A percentile compares a stretch with the other conserved stretches of the same genome.
Conservation (phyloP, 2,888 invertebrate species). For the Latrodectus hesperus region DNA sequence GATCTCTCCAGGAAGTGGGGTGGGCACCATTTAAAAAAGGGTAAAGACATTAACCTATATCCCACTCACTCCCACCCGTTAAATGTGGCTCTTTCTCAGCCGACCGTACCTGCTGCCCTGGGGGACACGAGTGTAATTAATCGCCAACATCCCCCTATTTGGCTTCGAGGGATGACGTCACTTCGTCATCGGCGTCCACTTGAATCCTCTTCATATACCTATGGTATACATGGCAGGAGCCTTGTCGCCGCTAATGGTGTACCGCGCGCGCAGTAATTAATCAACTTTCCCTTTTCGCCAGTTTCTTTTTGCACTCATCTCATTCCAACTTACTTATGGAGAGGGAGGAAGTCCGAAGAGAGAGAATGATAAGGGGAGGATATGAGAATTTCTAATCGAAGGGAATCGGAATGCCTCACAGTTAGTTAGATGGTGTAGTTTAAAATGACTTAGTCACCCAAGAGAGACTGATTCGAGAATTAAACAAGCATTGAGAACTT, state of each 20-base stretch:
- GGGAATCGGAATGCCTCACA: too few relatives aligned
- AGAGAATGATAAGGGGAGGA: not conserved
- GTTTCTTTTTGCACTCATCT: not conserved
- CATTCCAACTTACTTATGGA: not conserved
- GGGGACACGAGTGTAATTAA: constrained; percentile 55
- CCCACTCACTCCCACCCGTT: constrained; percentile 18
- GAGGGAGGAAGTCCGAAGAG: not conserved
- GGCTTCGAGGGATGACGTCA: constrained; percentile 29
- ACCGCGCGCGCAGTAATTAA: constrained; percentile 37
- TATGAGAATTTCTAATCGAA: too few relatives aligned
- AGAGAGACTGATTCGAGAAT: too few relatives aligned
- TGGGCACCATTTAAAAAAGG: constrained; percentile 27
- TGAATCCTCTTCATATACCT: constrained; percentile 7
- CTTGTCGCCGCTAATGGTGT: constrained; percentile 36
- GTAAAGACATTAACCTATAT: constrained; percentile 50
- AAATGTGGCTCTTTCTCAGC: constrained; percentile 42
- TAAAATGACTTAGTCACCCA: too few relatives aligned
- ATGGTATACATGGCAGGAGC: not conserved
- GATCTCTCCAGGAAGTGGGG: not conserved
- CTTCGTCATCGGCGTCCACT: constrained; percentile 46
- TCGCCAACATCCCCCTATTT: constrained; percentile 23
- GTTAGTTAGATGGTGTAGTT: too few relatives aligned
- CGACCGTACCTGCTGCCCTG: constrained; percentile 5
- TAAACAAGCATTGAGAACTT: too few relatives aligned
- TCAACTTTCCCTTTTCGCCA: constrained; percentile 13